Base-by-base conservation (phyloP, 2,888 invertebrate genomes). In the Colletes collaris region DNA sequence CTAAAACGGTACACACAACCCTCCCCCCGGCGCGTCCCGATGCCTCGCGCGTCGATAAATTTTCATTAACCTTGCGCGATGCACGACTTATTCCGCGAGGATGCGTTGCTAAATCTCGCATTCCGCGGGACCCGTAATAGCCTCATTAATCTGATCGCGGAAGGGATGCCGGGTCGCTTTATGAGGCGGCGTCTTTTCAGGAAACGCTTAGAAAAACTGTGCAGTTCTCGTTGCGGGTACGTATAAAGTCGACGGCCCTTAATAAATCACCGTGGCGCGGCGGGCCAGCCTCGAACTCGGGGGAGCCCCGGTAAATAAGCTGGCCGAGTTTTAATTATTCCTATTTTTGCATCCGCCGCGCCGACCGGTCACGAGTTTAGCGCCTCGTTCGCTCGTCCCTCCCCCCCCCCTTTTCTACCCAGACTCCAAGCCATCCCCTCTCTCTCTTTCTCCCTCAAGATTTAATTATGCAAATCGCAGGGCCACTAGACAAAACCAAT, bases 381-480 rank as follows among this genome's bases (percentile, higher is more conserved):
- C 62, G 65, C 76, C 60, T 75, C 67, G 62, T 56, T 71, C 76
- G 66, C 75, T 68, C 64, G 10, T 46, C 7, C 19, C 55, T n/a
- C n/a, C 16, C 16, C 16, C 16, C 16, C 16, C 52, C 44, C 37
- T 46, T 27, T 37, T 13, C 52, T 71, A 0, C 27, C 46, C 64
- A 27, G 27, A 27, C 27, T 59, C 44, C 8, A 6, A 46, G 3
- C 10, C 44, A 1, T 1, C 44, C 44, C 35, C 59, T 59, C 65
- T 58, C 53, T 16, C 67, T 60, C 65, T 72, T 56, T 63, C 73
- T 67, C 75, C 67, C 86, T 83, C 81, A 78, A 89, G 90, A 91
- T 91, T 91, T 91, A 91, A 92, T 92, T 92, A 92, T 90, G 91
- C 88, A 91, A 92, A 92, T 92, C 91, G 88, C 76, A 76, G 84